A percentile compares a stretch with the other conserved stretches of the same genome.
Evolutionary conservation across 2,888 invertebrate species (phyloP).

Genomic region (Pseudococcus jackbeardsleyi): DNA sequence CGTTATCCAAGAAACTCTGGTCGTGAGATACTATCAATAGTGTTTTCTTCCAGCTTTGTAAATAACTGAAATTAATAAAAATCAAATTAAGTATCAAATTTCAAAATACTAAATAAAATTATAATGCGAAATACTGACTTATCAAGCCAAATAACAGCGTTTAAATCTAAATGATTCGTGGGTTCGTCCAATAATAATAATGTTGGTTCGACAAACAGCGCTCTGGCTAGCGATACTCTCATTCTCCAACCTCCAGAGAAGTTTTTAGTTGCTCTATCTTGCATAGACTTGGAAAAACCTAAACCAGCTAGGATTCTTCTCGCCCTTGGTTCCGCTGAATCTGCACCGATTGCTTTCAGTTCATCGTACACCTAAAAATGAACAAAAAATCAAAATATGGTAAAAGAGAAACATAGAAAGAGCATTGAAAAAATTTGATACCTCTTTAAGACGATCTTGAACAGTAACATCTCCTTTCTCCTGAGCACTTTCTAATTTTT

Average conservation of each 20-base stretch:
- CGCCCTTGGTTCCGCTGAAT: conserved; percentile 97
- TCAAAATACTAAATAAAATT: background rate
- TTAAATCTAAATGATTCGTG: conserved; percentile 80
- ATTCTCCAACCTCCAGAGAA: conserved; percentile 81
- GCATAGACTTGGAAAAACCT: conserved; percentile 84
- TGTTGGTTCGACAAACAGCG: conserved; percentile 79
- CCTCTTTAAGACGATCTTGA: conserved; percentile 86
- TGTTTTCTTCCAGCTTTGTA: conserved; percentile 99
- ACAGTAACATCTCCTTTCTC: conserved; percentile 81
- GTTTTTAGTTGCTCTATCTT: conserved; percentile 81
- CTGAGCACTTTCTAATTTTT: conserved; percentile 76
- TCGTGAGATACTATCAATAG: conserved; percentile 98
- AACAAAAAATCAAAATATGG: background rate
- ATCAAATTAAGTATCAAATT: background rate
- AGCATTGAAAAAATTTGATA: conserved; percentile 67
- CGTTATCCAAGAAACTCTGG: conserved; percentile 99
- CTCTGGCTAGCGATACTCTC: conserved; percentile 78
- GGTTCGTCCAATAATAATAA: conserved; percentile 78
- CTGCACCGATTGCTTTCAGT: conserved; percentile 95
- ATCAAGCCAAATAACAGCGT: conserved; percentile 99
- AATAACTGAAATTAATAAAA: conserved; percentile 76
- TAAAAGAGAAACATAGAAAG: background rate
- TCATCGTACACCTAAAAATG: conserved; percentile 86
- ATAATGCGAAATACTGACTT: conserved; percentile 77
- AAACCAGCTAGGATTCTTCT: conserved; percentile 96